phyloP scores from a whole-genome alignment of 2,797 vertebrate species.

The Rhinatrema bivittatum region DNA sequence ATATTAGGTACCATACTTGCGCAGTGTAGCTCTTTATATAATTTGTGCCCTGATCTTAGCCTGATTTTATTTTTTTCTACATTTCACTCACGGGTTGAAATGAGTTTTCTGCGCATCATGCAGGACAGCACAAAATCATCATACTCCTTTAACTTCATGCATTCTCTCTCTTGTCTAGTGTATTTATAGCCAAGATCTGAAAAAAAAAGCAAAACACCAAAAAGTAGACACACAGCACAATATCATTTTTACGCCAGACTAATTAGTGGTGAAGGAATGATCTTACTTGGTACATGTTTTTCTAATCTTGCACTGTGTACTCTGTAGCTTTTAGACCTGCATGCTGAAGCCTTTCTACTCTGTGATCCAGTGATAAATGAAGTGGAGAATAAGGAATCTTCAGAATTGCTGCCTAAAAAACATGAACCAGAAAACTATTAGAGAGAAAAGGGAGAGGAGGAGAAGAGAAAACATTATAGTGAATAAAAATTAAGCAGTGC shows the following conservation, averaged over 20 bases:
- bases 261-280: too few species aligned
- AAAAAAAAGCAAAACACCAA: slow-evolving; percentile 11
- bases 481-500: too few species aligned
- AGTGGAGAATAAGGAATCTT: slow-evolving; percentile 14
- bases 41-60: too few species aligned
- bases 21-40: too few species aligned
- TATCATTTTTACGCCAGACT: too few species aligned
- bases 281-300: too few species aligned
- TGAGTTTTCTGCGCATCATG: slow-evolving; percentile 4
- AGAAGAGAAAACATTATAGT: too few species aligned
- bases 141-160: slow-evolving; percentile 11
- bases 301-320: not conserved
- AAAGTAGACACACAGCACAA: too few species aligned
- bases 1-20: too few species aligned
- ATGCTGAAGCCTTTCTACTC: not conserved
- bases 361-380: not conserved
- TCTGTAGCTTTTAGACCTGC: not conserved
- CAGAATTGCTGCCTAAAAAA: slow-evolving; percentile 33
- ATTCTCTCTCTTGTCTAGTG: slow-evolving; percentile 4
- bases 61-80: too few species aligned
- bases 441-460: too few species aligned
- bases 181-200: slow-evolving; percentile 29
- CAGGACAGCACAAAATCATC: slow-evolving; percentile 5
- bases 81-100: slow-evolving; percentile 31
- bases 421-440: too few species aligned